Conservation (phyloP, 2,113 vertebrate genomes). For the Panurus biarmicus region DNA sequence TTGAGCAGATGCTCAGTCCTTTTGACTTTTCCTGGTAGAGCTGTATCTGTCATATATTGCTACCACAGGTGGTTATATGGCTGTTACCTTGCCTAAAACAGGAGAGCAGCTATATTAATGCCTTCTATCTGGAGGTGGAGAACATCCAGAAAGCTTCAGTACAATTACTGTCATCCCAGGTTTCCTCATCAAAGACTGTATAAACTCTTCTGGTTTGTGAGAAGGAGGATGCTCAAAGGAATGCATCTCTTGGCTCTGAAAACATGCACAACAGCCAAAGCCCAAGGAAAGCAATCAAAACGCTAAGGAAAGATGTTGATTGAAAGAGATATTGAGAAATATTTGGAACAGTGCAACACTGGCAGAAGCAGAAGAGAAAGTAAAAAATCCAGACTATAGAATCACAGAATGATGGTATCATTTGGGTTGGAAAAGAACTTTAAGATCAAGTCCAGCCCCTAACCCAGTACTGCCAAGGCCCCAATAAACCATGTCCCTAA, state of each 20-base stretch:
- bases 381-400: neutral
- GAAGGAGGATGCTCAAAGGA: neutral
- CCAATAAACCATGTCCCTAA: neutral
- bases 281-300: neutral
- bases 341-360: neutral
- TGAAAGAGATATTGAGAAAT: neutral
- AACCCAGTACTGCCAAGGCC: neutral
- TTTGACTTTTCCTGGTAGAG: neutral
- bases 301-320: neutral
- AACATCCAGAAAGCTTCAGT: neutral
- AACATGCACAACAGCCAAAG: neutral
- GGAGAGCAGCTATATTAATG: neutral
- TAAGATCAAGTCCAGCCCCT: neutral
- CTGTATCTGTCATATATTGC: neutral
- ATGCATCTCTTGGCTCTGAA: neutral
- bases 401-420: neutral
- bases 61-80: neutral
- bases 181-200: neutral
- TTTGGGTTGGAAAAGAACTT: neutral
- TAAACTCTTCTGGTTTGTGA: neutral
- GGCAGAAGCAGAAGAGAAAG: neutral
- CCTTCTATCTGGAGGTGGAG: neutral
- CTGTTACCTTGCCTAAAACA: neutral
- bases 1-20: accelerated
- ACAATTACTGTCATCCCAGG: neutral